Conservation (phyloP, 2,797 vertebrate species). For the Rhinella marina region DNA sequence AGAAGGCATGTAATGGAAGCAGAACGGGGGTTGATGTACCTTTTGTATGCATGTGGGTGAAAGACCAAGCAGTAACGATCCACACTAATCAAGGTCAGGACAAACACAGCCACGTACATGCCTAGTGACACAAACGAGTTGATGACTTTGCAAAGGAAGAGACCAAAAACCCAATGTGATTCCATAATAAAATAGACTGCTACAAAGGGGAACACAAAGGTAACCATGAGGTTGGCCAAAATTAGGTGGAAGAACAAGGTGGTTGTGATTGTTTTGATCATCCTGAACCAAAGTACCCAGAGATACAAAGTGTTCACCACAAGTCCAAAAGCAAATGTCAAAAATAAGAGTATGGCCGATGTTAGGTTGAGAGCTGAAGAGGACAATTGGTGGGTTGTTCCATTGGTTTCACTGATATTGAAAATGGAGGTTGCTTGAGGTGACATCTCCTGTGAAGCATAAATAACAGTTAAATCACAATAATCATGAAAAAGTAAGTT, state of each 20-base stretch:
- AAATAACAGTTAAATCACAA: neutral
- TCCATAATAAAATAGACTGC: conserved; percentile 48
- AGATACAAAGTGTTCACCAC: conserved; percentile 65
- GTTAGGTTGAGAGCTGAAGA: neutral
- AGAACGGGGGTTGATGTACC: conserved; percentile 57
- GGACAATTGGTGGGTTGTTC: neutral
- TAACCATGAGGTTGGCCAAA: conserved; percentile 64
- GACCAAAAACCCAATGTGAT: conserved; percentile 66
- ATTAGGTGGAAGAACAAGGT: conserved; percentile 68
- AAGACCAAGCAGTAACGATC: conserved; percentile 66
- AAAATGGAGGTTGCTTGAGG: neutral
- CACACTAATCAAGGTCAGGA: conserved; percentile 65
- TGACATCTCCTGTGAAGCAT: conserved; percentile 11
- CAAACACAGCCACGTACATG: conserved; percentile 64
- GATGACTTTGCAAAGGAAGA: conserved; percentile 63
- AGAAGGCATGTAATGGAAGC: conserved; percentile 54
- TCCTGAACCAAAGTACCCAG: conserved; percentile 68
- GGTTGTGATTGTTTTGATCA: conserved; percentile 66
- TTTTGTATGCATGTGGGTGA: conserved; percentile 63
- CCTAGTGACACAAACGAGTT: conserved; percentile 51
- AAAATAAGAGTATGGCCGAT: conserved; percentile 30
- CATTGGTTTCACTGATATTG: neutral
- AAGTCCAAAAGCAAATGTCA: conserved; percentile 58
- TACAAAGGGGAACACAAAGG: conserved; percentile 61
- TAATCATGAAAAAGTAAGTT: neutral